phyloP scores from a whole-genome alignment of 2,797 vertebrate species.

The Hydrocynus forskahlii region DNA sequence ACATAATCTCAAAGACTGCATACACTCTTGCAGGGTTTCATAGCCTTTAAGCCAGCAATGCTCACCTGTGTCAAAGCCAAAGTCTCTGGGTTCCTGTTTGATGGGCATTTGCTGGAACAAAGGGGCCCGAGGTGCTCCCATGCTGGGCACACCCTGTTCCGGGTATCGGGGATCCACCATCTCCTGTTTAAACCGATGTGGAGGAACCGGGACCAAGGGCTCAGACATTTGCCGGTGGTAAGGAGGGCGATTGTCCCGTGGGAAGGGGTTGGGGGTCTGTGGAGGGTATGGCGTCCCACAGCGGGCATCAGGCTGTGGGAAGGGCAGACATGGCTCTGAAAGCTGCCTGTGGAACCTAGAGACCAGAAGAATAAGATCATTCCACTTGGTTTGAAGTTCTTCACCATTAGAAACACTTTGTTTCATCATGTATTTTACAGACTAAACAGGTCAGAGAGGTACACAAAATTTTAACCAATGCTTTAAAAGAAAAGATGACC shows the following conservation, averaged over 20 bases:
- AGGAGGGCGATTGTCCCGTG: conserved; percentile 76
- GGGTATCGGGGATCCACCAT: conserved; percentile 85
- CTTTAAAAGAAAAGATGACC: too few species aligned
- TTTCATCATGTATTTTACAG: neutral
- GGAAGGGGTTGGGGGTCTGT: conserved; percentile 60
- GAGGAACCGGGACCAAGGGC: conserved; percentile 78
- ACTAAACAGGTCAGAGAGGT: too few species aligned
- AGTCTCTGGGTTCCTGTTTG: conserved; percentile 94
- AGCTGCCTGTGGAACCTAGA: conserved; percentile 91
- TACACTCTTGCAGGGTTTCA: neutral
- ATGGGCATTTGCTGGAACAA: conserved; percentile 85
- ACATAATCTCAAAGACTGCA: neutral
- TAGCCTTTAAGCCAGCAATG: neutral
- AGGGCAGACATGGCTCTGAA: conserved; percentile 84
- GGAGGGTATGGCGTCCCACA: conserved; percentile 75
- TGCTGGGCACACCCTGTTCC: conserved; percentile 73
- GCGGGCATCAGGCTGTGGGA: conserved; percentile 71
- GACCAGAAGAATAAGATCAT: neutral
- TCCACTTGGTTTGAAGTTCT: neutral
- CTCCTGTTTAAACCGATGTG: conserved; percentile 90
- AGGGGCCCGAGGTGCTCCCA: conserved; percentile 69
- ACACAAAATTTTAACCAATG: too few species aligned
- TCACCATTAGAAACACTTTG: neutral
- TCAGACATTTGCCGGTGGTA: conserved; percentile 93
- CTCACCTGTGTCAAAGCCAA: conserved; percentile 88